These are phyloP conservation scores for Equus przewalskii DNA, from an alignment of 2,113 vertebrate species.

Conservation along the genomic window DNA sequence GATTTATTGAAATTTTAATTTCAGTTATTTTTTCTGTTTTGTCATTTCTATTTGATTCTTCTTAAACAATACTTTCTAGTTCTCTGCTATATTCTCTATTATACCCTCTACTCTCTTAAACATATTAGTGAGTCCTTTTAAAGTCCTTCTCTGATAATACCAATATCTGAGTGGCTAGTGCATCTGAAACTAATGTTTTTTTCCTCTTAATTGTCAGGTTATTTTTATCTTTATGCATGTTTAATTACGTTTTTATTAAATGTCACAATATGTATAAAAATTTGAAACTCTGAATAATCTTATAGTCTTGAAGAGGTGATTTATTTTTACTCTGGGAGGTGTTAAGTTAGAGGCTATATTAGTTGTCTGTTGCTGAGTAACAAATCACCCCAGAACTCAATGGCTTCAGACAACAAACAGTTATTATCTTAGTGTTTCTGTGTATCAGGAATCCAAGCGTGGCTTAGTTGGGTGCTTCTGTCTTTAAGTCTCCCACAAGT, in stretches of 20 bases:
- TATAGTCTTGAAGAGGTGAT: background rate
- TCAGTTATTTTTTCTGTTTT: background rate
- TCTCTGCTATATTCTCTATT: background rate
- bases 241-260: conserved; percentile 15
- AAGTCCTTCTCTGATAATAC: background rate
- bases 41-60: conserved; percentile 28
- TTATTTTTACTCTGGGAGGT: background rate
- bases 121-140: background rate
- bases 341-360: background rate
- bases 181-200: background rate
- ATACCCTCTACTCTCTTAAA: background rate
- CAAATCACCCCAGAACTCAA: background rate
- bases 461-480: background rate
- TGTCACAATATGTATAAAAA: background rate
- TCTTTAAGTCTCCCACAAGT: background rate
- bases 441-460: background rate
- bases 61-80: background rate
- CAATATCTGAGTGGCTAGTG: background rate
- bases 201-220: background rate
- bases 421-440: background rate
- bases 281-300: background rate
- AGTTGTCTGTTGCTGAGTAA: background rate
- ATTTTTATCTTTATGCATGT: background rate
- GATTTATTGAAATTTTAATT: background rate
- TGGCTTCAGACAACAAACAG: background rate